Conservation (phyloP, 37 sponge, comb jelly and placozoan genomes). For the Cladorhizidae sp. region DNA sequence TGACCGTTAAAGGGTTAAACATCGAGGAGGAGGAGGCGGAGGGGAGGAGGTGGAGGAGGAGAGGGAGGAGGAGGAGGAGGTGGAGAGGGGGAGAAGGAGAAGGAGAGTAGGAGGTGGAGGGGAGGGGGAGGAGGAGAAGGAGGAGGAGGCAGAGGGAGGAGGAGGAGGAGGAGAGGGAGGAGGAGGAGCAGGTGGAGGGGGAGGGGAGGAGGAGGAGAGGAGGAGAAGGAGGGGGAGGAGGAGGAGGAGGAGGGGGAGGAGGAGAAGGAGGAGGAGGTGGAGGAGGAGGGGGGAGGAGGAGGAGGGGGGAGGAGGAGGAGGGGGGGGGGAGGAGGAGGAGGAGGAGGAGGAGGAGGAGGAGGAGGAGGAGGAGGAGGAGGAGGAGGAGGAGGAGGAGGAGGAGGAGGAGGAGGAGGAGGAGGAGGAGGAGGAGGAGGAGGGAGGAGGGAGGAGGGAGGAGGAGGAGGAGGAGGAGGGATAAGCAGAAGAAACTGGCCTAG, state of each 20-base stretch:
- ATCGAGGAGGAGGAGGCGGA: no score
- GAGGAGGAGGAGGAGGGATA: conserved; percentile 1
- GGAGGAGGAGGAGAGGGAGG: no score
- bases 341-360: background rate
- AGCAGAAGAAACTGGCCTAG: background rate
- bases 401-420: background rate
- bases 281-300: background rate
- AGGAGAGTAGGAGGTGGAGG: no score
- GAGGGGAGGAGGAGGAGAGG: background rate
- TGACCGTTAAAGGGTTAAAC: no score
- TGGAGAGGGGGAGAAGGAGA: no score
- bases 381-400: background rate
- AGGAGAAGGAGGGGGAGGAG: background rate
- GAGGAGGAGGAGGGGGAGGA: background rate
- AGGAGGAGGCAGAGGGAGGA: no score
- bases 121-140: no score
- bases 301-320: background rate
- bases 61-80: no score
- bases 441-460: background rate
- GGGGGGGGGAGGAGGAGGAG: background rate
- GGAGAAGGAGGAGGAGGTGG: background rate
- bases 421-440: background rate
- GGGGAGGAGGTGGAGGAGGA: no score
- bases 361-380: background rate
- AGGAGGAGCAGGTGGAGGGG: background rate